Conservation (phyloP, 2,113 vertebrate genomes). For the Urocolius indicus region DNA sequence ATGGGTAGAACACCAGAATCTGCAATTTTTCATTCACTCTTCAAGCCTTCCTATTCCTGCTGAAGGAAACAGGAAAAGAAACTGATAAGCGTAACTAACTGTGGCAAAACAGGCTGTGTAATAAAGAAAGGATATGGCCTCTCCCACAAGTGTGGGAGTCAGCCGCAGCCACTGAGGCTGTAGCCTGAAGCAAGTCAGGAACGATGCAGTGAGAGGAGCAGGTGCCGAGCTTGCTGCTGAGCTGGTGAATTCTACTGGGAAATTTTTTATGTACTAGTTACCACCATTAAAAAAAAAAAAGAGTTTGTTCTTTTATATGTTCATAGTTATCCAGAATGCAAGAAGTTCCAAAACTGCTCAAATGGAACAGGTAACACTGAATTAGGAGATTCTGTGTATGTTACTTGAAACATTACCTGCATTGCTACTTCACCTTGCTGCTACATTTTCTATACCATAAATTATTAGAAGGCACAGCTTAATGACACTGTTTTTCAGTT, state of each 20-base stretch:
- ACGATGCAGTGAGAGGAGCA: fast-evolving
- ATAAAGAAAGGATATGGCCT: fast-evolving
- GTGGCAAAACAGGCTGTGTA: not conserved
- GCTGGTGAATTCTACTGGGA: not conserved
- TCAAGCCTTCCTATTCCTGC: not conserved
- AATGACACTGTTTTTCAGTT: not conserved
- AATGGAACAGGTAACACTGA: not conserved
- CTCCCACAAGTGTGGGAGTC: not conserved
- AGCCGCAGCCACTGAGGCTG: not conserved
- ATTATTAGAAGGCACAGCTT: not conserved
- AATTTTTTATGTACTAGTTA: not conserved
- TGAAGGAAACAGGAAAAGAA: not conserved
- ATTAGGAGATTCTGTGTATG: fast-evolving
- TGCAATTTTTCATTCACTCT: not conserved
- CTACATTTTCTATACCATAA: not conserved
- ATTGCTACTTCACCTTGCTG: not conserved
- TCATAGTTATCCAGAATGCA: not conserved
- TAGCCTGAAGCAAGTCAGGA: not conserved
- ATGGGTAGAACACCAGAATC: not conserved
- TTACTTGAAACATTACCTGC: not conserved
- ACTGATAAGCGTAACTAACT: not conserved
- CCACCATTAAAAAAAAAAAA: not conserved
- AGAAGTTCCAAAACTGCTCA: not conserved
- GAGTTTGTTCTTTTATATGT: not conserved
- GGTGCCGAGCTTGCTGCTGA: not conserved